A percentile compares a stretch with the other conserved stretches of the same genome.
Evolutionary conservation across 1,140 invertebrate genomes (phyloP).

Genomic region (Goniozus legneri): DNA sequence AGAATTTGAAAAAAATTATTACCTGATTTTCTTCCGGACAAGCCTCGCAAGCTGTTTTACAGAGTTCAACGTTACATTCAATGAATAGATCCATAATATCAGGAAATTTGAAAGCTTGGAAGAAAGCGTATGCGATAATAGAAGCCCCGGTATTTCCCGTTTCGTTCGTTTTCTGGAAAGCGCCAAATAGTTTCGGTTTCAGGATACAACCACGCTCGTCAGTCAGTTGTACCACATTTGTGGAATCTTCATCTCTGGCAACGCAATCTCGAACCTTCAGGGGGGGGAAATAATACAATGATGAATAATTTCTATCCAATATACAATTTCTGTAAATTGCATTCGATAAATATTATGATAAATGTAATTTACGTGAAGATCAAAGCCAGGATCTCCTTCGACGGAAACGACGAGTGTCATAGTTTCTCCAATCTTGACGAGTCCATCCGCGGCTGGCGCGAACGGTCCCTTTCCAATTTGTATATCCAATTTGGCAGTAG

Average conservation of each 20-base stretch:
- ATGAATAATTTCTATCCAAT: not conserved
- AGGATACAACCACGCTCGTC: slow-evolving; percentile 76
- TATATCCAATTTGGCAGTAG: slow-evolving; percentile 75
- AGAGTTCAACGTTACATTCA: slow-evolving; percentile 81
- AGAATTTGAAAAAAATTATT: slow-evolving; percentile 1
- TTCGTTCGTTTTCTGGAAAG: slow-evolving; percentile 75
- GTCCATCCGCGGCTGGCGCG: slow-evolving; percentile 68
- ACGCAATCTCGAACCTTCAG: slow-evolving; percentile 67
- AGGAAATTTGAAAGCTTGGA: slow-evolving; percentile 86
- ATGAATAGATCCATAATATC: slow-evolving; percentile 82
- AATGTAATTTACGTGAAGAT: slow-evolving; percentile 58
- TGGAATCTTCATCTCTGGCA: slow-evolving; percentile 65
- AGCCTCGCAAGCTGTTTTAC: slow-evolving; percentile 74
- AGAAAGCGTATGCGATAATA: slow-evolving; percentile 75
- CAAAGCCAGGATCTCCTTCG: slow-evolving; percentile 75
- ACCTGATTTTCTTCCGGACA: slow-evolving; percentile 67
- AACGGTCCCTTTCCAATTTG: slow-evolving; percentile 77
- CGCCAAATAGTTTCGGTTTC: slow-evolving; percentile 78
- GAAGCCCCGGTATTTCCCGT: slow-evolving; percentile 72
- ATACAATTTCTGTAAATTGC: not conserved
- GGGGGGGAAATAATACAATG: not conserved
- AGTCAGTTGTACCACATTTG: slow-evolving; percentile 67
- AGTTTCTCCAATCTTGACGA: slow-evolving; percentile 78
- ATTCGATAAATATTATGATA: not conserved
- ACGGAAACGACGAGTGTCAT: slow-evolving; percentile 81